Conservation (phyloP, 2,113 vertebrate genomes). For the Calidris pygmaea region DNA sequence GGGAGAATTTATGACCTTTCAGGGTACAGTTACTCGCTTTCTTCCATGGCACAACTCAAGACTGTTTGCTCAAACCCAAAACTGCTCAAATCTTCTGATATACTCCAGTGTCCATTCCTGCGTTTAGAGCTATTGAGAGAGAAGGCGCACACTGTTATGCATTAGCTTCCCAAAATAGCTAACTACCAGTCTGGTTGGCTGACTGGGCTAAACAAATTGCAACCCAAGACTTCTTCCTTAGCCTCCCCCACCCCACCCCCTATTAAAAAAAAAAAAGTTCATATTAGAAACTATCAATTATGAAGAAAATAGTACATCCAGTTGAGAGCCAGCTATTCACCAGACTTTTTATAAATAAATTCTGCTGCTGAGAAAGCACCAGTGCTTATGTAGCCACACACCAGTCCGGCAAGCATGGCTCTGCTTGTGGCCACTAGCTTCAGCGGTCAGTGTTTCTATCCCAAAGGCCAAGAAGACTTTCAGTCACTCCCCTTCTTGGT, state of each 20-base stretch:
- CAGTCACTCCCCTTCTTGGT: not conserved
- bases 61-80: not conserved
- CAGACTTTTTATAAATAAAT: not conserved
- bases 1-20: not conserved
- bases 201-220: not conserved
- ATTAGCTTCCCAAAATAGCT: constrained; percentile 43
- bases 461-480: not conserved
- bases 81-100: not conserved
- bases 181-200: not conserved
- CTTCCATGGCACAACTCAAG: not conserved
- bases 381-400: not conserved
- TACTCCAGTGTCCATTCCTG: not conserved
- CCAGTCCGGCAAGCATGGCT: not conserved
- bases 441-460: not conserved
- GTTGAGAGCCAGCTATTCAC: not conserved
- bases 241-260: not conserved
- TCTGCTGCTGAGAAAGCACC: not conserved
- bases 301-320: not conserved
- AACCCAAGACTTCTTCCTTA: constrained; percentile 1
- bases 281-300: not conserved
- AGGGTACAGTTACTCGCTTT: not conserved
- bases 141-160: not conserved
- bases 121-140: not conserved
- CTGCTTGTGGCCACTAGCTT: not conserved
- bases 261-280: not conserved